phyloP scores from a whole-genome alignment of 2,113 vertebrate genomes.

The Channa maculata region DNA sequence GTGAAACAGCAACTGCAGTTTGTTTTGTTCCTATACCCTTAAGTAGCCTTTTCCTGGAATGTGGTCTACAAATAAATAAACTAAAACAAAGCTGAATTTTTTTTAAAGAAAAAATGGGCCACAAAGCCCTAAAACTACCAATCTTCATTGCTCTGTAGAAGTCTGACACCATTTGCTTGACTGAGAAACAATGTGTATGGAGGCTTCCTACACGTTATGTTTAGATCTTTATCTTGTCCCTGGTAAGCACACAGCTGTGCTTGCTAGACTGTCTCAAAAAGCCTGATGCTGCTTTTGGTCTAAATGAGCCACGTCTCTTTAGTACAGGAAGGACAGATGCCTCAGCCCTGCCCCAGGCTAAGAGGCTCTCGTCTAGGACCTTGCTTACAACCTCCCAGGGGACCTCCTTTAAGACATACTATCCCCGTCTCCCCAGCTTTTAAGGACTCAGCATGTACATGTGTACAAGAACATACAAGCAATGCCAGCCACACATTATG shows the following conservation, averaged over 20 bases:
- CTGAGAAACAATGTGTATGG: conserved; percentile 29
- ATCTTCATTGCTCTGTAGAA: neutral
- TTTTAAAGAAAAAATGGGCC: conserved; percentile 6
- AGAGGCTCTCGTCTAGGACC: conserved; percentile 60
- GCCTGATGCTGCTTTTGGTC: conserved; percentile 25
- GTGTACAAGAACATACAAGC: conserved; percentile 37
- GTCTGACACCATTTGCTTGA: conserved; percentile 7
- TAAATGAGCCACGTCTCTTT: conserved; percentile 36
- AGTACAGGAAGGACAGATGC: conserved; percentile 77
- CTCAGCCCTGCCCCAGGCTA: conserved; percentile 65
- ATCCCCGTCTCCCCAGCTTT: neutral
- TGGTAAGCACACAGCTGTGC: conserved; percentile 63
- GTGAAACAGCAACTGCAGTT: conserved; percentile 10
- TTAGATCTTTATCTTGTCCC: conserved; percentile 65
- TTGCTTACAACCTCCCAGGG: conserved; percentile 71
- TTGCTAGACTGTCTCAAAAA: conserved; percentile 36
- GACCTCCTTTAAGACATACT: conserved; percentile 58
- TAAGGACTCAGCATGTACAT: conserved; percentile 58
- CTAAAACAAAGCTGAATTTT: conserved; percentile 30
- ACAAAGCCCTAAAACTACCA: conserved; percentile 37
- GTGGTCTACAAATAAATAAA: conserved; percentile 25
- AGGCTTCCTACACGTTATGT: conserved; percentile 43
- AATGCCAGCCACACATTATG: conserved; percentile 48
- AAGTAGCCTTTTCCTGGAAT: conserved; percentile 35
- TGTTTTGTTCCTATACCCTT: conserved; percentile 30